These are phyloP conservation scores for Stigmatopora argus DNA, from an alignment of 2,113 vertebrate genomes.

Conservation along the genomic window DNA sequence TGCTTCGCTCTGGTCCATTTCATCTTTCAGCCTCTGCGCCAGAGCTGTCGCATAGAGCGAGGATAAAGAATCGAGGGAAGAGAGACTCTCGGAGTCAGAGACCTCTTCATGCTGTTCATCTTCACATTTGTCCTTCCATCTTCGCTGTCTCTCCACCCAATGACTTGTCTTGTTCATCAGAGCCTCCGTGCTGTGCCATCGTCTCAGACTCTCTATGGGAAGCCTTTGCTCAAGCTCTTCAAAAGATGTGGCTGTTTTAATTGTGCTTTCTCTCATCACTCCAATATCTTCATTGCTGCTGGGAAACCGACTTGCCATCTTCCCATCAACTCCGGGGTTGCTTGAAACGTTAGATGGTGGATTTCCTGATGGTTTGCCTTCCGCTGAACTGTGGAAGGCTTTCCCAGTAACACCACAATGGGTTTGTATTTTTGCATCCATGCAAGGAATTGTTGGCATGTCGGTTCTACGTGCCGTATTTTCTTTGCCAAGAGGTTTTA, in stretches of 20 bases:
- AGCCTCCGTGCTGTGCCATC: conserved; percentile 77
- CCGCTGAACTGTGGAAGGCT: conserved; percentile 55
- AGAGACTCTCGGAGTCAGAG: conserved; percentile 85
- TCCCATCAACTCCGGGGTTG: conserved; percentile 51
- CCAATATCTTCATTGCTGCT: conserved; percentile 29
- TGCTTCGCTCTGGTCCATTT: conserved; percentile 68
- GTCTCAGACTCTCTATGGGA: conserved; percentile 45
- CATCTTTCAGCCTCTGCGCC: conserved; percentile 67
- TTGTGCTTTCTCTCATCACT: conserved; percentile 41
- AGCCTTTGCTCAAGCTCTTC: conserved; percentile 71
- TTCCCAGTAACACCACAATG: conserved; percentile 31
- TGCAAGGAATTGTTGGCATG: conserved; percentile 16
- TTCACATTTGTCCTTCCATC: conserved; percentile 52
- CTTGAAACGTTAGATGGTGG: conserved; percentile 35
- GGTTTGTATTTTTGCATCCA: conserved; percentile 23
- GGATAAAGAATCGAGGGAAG: conserved; percentile 88
- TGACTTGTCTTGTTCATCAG: conserved; percentile 56
- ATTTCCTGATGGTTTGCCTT: conserved; percentile 61
- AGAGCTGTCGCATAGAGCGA: conserved; percentile 70
- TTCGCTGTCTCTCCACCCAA: conserved; percentile 47
- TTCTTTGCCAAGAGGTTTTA: conserved; percentile 34
- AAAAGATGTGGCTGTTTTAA: conserved; percentile 68
- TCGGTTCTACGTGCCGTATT: conserved; percentile 29
- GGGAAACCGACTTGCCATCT: conserved; percentile 6
- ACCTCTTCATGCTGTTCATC: conserved; percentile 45